These are phyloP conservation scores for Psilanteris sp. DNA, from an alignment of 1,140 invertebrate species.

Conservation along the genomic window DNA sequence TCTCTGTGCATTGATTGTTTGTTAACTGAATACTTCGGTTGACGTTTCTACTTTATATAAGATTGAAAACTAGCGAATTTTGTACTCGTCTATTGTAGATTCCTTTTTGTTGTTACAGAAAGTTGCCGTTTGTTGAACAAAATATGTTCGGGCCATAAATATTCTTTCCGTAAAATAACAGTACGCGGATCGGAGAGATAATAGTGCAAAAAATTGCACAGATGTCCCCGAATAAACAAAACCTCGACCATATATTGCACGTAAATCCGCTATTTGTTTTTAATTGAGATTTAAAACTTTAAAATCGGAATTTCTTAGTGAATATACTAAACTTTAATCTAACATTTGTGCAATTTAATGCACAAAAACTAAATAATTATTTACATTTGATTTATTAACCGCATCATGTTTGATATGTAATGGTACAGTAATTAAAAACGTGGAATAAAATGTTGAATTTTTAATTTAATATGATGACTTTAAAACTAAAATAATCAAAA, in stretches of 20 bases:
- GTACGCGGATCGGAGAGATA: slow-evolving; percentile 44
- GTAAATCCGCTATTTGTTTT: slow-evolving; percentile 62
- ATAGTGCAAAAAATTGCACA: slow-evolving; percentile 54
- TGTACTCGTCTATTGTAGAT: slow-evolving; percentile 31
- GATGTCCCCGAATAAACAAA: slow-evolving; percentile 50
- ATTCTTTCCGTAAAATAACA: slow-evolving; percentile 54
- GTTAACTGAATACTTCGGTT: neutral
- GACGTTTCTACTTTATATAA: too few relatives aligned
- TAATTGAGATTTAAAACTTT: slow-evolving; percentile 63
- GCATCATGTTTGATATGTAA: too few relatives aligned
- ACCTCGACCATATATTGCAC: slow-evolving; percentile 52
- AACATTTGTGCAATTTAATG: slow-evolving; percentile 27
- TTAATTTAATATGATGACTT: too few relatives aligned
- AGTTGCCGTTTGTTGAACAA: slow-evolving; percentile 41
- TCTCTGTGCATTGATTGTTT: slow-evolving; percentile 1
- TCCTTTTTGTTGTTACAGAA: slow-evolving; percentile 16
- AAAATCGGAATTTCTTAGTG: slow-evolving; percentile 51
- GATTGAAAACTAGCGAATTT: slow-evolving; percentile 9
- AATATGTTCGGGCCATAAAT: slow-evolving; percentile 52
- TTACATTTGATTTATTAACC: slow-evolving; percentile 30
- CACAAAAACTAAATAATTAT: slow-evolving; percentile 13
- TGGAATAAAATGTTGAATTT: too few relatives aligned
- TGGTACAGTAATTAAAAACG: too few relatives aligned
- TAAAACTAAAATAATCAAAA: too few relatives aligned
- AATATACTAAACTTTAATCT: slow-evolving; percentile 33